Evolutionary conservation across 2,888 invertebrate species (phyloP).

Genomic region (Toxonevra muliebris): DNA sequence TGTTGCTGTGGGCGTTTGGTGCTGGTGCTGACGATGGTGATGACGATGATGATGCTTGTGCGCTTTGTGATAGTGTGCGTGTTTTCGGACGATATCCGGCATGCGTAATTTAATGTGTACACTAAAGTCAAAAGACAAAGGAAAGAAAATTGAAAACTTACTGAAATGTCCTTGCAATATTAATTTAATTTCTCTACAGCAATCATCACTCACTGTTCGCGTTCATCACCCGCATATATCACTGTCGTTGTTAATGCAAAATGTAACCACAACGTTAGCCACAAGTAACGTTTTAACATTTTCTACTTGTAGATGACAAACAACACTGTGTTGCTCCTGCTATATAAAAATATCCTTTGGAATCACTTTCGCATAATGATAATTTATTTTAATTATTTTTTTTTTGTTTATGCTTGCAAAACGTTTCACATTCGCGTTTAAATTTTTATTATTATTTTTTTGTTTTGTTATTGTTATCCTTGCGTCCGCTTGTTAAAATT

Average conservation of each 20-base stretch:
- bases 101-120: constrained; percentile 59
- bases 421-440: constrained; percentile 5
- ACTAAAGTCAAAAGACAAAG: constrained; percentile 36
- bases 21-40: constrained; percentile 33
- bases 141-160: background rate
- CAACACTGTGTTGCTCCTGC: background rate
- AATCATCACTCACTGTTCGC: constrained; percentile 51
- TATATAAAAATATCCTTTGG: constrained; percentile 13
- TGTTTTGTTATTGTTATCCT: constrained; percentile 3
- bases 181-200: constrained; percentile 16
- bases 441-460: background rate
- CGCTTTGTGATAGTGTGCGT: constrained; percentile 52
- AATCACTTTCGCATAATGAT: constrained; percentile 3
- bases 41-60: constrained; percentile 41
- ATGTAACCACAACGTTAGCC: constrained; percentile 31
- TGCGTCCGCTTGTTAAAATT: constrained; percentile 16
- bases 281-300: constrained; percentile 31
- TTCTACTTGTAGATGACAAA: background rate
- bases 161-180: background rate
- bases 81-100: constrained; percentile 52
- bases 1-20: constrained; percentile 3
- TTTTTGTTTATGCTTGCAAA: constrained; percentile 14
- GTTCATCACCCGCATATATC: constrained; percentile 39
- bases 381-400: background rate
- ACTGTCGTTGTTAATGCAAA: background rate